Evolutionary conservation across 2,797 vertebrate genomes (phyloP).

Genomic region (Coregonus ussuriensis): DNA sequence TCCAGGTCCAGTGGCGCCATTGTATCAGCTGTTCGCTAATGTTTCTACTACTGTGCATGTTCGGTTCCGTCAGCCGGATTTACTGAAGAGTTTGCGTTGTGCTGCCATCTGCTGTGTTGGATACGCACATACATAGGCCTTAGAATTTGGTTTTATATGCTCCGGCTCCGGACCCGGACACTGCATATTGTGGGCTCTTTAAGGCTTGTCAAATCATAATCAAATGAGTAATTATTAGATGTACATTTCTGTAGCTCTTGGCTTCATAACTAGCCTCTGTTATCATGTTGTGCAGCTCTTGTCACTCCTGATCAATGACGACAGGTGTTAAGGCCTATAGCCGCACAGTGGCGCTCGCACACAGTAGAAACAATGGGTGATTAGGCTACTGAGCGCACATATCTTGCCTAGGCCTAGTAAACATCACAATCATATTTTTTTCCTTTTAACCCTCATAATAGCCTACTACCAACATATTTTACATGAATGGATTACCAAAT

Average conservation of each 20-base stretch:
- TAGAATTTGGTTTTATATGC: background rate
- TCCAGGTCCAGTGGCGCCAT: constrained; percentile 93
- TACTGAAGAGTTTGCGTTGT: background rate
- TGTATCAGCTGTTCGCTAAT: constrained; percentile 49
- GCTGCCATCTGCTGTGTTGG: background rate
- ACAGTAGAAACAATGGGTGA: constrained; percentile 34
- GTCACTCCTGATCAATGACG: background rate
- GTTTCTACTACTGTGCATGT: background rate
- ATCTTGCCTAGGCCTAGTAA: background rate
- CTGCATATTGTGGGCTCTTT: too few species aligned
- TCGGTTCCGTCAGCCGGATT: background rate
- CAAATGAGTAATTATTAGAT: too few species aligned
- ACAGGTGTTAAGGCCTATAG: background rate
- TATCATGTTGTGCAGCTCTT: background rate
- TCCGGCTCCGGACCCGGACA: too few species aligned
- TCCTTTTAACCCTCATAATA: background rate
- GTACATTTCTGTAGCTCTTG: too few species aligned
- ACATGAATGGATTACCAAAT: too few species aligned
- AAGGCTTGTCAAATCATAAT: too few species aligned
- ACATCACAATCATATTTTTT: background rate
- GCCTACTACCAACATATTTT: too few species aligned
- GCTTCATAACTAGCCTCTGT: background rate
- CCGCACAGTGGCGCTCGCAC: constrained; percentile 30
- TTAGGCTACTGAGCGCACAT: background rate
- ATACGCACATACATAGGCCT: background rate